Evolutionary conservation across 2,113 vertebrate species (phyloP).

Genomic region (Pelecanoides urinatrix): DNA sequence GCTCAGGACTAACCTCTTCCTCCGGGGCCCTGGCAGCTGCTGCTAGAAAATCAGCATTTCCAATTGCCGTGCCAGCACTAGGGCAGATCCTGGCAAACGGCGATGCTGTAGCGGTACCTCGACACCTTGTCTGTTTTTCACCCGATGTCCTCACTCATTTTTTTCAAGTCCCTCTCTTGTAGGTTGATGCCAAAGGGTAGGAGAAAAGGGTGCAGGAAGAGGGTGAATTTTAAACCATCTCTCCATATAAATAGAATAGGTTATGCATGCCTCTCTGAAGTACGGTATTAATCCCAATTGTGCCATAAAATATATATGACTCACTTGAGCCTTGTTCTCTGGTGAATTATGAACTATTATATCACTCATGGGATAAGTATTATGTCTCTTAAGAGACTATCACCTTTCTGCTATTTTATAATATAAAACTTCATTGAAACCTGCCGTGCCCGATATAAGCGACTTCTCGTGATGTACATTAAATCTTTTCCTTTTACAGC

Average conservation of each 20-base stretch:
- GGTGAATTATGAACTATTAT: conserved; percentile 70
- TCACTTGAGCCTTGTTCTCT: conserved; percentile 65
- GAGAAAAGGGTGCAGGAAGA: neutral
- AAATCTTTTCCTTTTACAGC: conserved; percentile 27
- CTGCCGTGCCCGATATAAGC: conserved; percentile 3
- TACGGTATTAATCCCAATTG: conserved; percentile 68
- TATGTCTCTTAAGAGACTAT: conserved; percentile 57
- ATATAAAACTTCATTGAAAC: conserved; percentile 47
- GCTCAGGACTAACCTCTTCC: neutral
- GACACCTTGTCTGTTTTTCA: neutral
- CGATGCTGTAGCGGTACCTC: rapidly evolving
- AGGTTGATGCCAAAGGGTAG: neutral
- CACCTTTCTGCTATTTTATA: conserved; percentile 47
- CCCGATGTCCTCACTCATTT: neutral
- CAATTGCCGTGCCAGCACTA: rapidly evolving
- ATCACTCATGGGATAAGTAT: conserved; percentile 54
- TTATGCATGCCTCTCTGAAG: conserved; percentile 38
- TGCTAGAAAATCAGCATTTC: neutral
- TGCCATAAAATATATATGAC: conserved; percentile 67
- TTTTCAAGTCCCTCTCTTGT: neutral
- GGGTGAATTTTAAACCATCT: conserved; percentile 43
- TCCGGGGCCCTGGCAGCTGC: neutral
- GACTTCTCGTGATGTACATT: conserved; percentile 24
- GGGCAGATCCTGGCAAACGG: neutral
- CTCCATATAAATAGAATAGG: conserved; percentile 21